A percentile compares a stretch with the other conserved stretches of the same genome.
Evolutionary conservation across 2,113 vertebrate genomes (phyloP).

Genomic region (Gopherus flavomarginatus): DNA sequence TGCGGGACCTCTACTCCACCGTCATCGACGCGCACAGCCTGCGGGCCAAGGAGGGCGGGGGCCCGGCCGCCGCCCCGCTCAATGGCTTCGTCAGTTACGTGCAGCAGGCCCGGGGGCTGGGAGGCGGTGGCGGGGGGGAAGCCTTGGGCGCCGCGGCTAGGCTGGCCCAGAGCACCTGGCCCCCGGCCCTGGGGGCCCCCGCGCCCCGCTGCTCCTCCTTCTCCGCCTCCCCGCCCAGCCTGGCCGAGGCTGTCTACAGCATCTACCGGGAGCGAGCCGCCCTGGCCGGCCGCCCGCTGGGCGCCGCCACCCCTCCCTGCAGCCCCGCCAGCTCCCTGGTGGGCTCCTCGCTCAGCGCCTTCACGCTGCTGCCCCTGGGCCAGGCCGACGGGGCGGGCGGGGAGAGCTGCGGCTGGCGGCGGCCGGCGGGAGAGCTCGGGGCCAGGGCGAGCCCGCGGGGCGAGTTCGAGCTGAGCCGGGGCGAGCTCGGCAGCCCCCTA

Average conservation of each 20-base stretch:
- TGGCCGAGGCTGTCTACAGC: constrained; percentile 91
- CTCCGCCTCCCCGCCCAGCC: constrained; percentile 81
- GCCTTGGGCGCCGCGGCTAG: constrained; percentile 78
- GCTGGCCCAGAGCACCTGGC: constrained; percentile 87
- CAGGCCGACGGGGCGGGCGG: constrained; percentile 79
- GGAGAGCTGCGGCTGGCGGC: constrained; percentile 61
- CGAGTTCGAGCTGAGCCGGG: constrained; percentile 75
- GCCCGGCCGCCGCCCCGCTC: constrained; percentile 76
- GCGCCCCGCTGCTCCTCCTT: constrained; percentile 72
- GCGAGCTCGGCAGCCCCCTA: constrained; percentile 51
- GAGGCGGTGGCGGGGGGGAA: constrained; percentile 35
- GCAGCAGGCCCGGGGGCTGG: constrained; percentile 86
- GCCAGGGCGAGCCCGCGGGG: constrained; percentile 70
- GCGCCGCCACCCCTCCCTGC: constrained; percentile 53
- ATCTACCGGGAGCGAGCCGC: constrained; percentile 86
- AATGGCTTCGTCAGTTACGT: constrained; percentile 91
- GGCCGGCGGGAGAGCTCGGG: constrained; percentile 55
- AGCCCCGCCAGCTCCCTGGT: constrained; percentile 87
- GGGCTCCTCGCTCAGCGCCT: constrained; percentile 89
- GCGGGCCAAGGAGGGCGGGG: constrained; percentile 85
- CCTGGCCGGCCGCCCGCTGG: background rate
- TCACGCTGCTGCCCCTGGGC: constrained; percentile 86
- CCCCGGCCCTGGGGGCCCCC: constrained; percentile 76
- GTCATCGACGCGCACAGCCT: constrained; percentile 96
- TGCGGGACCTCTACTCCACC: constrained; percentile 96